Evolutionary conservation across 1,140 invertebrate species (phyloP).

Genomic region (Leptopilina boulardi): DNA sequence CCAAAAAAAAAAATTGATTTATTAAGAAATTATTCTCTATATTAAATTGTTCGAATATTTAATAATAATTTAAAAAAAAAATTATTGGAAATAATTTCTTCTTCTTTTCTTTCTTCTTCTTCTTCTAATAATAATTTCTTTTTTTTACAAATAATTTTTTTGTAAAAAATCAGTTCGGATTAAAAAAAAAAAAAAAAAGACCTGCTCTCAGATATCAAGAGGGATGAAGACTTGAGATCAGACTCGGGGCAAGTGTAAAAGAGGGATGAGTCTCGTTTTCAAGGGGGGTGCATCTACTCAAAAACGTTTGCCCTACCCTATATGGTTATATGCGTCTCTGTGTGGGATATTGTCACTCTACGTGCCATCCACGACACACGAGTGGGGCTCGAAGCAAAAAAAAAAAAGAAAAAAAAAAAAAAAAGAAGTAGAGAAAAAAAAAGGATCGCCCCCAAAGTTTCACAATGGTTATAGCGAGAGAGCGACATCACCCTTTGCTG

Average conservation of each 20-base stretch:
- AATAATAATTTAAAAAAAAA: no score
- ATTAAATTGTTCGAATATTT: no score
- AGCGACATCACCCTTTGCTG: constrained; percentile 9
- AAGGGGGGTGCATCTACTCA: constrained; percentile 15
- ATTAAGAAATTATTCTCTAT: no score
- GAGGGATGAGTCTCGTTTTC: constrained; percentile 8
- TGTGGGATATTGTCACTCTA: constrained; percentile 16
- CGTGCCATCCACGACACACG: constrained; percentile 11
- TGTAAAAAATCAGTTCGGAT: no score
- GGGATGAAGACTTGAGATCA: neutral
- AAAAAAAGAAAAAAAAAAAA: neutral
- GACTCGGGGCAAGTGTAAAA: constrained; percentile 9
- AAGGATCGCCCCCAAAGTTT: neutral
- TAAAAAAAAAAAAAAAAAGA: neutral
- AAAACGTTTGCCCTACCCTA: constrained; percentile 7
- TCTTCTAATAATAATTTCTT: no score
- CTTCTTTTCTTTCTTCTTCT: no score
- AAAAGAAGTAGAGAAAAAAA: no score
- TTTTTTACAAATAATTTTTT: no score
- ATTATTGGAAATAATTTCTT: no score
- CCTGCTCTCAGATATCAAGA: neutral
- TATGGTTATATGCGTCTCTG: neutral
- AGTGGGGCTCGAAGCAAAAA: neutral
- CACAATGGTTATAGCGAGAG: neutral
- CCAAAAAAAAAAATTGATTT: no score